Percentiles rank a stretch among this genome's conserved stretches.
These are phyloP conservation scores for Mugil cephalus DNA, from an alignment of 2,113 vertebrate genomes.

Conservation along the genomic window DNA sequence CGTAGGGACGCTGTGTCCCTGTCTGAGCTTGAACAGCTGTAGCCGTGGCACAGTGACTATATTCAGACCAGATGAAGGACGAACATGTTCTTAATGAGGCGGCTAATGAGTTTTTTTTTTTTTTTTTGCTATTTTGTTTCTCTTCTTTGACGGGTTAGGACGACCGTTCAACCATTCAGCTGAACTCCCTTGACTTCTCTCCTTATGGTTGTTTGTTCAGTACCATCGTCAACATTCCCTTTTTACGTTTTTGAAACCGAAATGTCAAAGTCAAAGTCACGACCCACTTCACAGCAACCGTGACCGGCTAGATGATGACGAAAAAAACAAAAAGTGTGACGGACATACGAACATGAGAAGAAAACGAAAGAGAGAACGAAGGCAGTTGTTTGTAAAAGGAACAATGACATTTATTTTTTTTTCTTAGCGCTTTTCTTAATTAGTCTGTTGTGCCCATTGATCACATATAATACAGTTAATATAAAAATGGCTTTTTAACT, in stretches of 20 bases:
- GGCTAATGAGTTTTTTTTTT: constrained; percentile 75
- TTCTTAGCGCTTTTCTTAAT: constrained; percentile 81
- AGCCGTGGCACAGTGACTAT: constrained; percentile 57
- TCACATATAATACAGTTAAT: constrained; percentile 87
- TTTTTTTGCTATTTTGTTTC: constrained; percentile 53
- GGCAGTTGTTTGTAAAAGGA: constrained; percentile 80
- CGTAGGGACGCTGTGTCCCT: constrained; percentile 55
- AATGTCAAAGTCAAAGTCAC: constrained; percentile 40
- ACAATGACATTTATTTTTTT: constrained; percentile 85
- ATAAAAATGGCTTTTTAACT: constrained; percentile 88
- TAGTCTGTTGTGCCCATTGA: constrained; percentile 84
- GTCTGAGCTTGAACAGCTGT: constrained; percentile 44
- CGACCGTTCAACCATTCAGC: constrained; percentile 49
- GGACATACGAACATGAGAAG: constrained; percentile 39
- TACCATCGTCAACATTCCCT: not conserved
- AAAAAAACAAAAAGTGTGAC: not conserved
- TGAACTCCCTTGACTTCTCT: constrained; percentile 33
- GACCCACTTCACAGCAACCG: not conserved
- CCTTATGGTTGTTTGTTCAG: not conserved
- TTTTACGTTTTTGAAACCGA: constrained; percentile 23
- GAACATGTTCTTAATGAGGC: constrained; percentile 77
- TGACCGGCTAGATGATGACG: not conserved
- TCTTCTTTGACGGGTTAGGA: constrained; percentile 48
- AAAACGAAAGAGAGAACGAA: constrained; percentile 57
- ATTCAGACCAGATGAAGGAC: constrained; percentile 74